These are phyloP conservation scores for Ectemnius cavifrons DNA, from an alignment of 2,888 invertebrate genomes.

Conservation along the genomic window DNA sequence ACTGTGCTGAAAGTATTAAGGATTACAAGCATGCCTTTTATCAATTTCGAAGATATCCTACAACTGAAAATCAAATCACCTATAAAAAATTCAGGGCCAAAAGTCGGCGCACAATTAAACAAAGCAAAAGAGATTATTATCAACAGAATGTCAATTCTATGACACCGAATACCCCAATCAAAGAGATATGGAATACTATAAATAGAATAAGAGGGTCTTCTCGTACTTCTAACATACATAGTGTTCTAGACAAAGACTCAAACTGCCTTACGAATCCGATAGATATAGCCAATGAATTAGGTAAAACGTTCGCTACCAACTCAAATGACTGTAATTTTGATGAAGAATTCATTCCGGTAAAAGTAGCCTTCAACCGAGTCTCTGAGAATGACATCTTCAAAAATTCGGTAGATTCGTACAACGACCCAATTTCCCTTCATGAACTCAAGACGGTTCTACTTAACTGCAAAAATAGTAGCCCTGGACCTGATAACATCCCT, in stretches of 20 bases:
- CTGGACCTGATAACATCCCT: conserved; percentile 50
- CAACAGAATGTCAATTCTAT: too few species aligned
- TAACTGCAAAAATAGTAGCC: conserved; percentile 24
- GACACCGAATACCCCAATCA: neutral
- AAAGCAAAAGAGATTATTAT: conserved; percentile 21
- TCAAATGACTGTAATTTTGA: too few species aligned
- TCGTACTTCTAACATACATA: too few species aligned
- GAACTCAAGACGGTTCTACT: neutral
- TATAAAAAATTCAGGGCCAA: conserved; percentile 19
- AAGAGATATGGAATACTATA: neutral
- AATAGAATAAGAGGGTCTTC: too few species aligned
- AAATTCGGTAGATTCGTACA: too few species aligned
- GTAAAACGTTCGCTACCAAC: too few species aligned
- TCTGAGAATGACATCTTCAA: too few species aligned
- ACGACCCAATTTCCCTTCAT: neutral
- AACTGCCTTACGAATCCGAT: too few species aligned
- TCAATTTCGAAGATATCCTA: conserved; percentile 31
- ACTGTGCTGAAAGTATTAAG: conserved; percentile 21
- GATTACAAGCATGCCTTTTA: conserved; percentile 39
- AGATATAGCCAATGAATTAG: too few species aligned
- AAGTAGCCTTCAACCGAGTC: too few species aligned
- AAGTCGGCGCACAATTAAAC: conserved; percentile 17
- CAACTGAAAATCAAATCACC: conserved; percentile 21
- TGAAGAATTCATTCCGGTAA: too few species aligned
- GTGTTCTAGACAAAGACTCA: too few species aligned